Percentiles rank a stretch among this genome's conserved stretches.
Evolutionary conservation across 2,113 vertebrate species (phyloP).

Genomic region (Ascaphus truei): DNA sequence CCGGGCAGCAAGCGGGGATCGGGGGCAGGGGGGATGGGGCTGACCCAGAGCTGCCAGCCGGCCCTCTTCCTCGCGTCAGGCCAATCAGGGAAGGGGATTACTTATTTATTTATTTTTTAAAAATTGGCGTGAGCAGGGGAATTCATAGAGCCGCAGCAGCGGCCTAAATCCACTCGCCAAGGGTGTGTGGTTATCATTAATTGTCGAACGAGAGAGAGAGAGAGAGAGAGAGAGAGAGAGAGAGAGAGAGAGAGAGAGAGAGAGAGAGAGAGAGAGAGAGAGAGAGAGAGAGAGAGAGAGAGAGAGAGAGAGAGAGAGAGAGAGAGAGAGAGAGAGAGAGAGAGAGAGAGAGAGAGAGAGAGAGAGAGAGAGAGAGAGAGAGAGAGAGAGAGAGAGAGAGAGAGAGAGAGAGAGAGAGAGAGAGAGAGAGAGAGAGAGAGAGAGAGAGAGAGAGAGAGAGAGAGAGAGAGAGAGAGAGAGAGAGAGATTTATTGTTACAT

Average conservation of each 20-base stretch:
- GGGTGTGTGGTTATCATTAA: no score
- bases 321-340: background rate
- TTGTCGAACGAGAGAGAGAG: constrained; percentile 46
- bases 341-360: background rate
- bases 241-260: background rate
- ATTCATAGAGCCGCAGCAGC: no score
- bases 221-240: constrained; percentile 2
- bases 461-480: background rate
- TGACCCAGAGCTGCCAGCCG: no score
- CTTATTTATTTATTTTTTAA: no score
- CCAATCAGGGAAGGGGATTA: no score
- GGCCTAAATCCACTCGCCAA: no score
- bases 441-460: background rate
- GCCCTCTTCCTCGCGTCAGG: no score
- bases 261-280: background rate
- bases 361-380: background rate
- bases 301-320: background rate
- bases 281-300: background rate
- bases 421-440: background rate
- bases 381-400: constrained; percentile 19
- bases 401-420: background rate
- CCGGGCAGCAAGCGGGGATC: no score
- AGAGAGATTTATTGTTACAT: no score
- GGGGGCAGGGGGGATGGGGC: no score
- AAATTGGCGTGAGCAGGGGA: no score